These are phyloP conservation scores for Yponomeuta plumbellus DNA, from an alignment of 2,888 invertebrate species.

Conservation along the genomic window DNA sequence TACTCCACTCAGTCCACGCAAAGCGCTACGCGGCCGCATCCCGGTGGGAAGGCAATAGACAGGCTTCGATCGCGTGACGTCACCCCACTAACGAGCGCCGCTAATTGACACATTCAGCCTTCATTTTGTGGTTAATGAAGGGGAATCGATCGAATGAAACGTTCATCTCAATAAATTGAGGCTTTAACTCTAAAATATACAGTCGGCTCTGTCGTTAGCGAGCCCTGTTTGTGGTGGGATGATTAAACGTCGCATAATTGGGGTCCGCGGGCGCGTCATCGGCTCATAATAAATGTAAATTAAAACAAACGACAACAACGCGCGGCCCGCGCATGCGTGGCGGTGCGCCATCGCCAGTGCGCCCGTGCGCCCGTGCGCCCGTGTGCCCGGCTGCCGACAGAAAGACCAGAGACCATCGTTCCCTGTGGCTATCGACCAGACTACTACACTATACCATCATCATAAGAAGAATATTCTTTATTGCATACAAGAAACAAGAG, in stretches of 20 bases:
- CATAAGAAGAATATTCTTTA: too few relatives aligned
- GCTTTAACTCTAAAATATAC: conserved; percentile 1
- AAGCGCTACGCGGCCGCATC: too few relatives aligned
- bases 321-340: background rate
- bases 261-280: background rate
- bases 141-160: background rate
- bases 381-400: too few relatives aligned
- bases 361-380: too few relatives aligned
- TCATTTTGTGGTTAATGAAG: too few relatives aligned
- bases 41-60: background rate
- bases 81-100: background rate
- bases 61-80: background rate
- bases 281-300: conserved; percentile 3
- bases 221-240: background rate
- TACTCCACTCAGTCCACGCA: too few relatives aligned
- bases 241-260: conserved; percentile 2
- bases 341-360: too few relatives aligned
- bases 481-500: too few relatives aligned
- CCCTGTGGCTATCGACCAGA: too few relatives aligned
- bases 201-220: background rate
- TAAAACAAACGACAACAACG: background rate
- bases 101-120: conserved; percentile 1
- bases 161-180: background rate
- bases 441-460: too few relatives aligned
- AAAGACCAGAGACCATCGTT: too few relatives aligned